Conservation (phyloP, 2,113 vertebrate genomes). For the Eretmochelys imbricata region DNA sequence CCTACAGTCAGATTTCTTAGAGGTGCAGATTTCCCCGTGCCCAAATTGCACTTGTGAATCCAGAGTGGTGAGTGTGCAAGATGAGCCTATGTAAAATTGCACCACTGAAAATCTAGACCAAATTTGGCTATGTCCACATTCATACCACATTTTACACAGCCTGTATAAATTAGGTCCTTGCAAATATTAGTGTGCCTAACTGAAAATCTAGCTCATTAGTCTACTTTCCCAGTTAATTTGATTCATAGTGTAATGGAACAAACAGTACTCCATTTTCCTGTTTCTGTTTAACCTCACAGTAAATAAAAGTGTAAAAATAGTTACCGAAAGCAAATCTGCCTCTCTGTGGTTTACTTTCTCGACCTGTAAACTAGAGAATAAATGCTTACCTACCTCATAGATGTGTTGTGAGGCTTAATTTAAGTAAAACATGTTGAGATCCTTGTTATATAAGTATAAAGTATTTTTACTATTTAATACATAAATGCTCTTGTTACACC, state of each 20-base stretch:
- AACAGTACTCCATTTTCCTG: background rate
- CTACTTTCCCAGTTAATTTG: background rate
- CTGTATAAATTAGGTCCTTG: background rate
- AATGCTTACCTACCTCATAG: background rate
- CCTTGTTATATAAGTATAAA: conserved; percentile 22
- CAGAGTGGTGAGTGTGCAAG: background rate
- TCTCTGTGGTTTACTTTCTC: background rate
- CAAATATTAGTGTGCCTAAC: background rate
- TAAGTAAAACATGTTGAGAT: conserved; percentile 47
- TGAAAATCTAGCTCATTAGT: background rate
- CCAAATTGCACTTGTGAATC: background rate
- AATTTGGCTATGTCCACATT: background rate
- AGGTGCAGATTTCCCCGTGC: background rate
- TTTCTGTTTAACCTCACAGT: background rate
- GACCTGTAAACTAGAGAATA: background rate
- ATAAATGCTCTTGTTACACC: background rate
- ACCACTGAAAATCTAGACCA: background rate
- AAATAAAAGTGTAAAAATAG: background rate
- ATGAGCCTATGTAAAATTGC: background rate
- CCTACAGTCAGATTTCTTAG: background rate
- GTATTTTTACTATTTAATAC: background rate
- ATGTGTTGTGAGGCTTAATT: background rate
- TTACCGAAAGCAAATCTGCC: background rate
- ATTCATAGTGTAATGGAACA: background rate
- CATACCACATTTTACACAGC: background rate